phyloP scores from a whole-genome alignment of 2,113 vertebrate species.

The Microcebus ravelobensis region DNA sequence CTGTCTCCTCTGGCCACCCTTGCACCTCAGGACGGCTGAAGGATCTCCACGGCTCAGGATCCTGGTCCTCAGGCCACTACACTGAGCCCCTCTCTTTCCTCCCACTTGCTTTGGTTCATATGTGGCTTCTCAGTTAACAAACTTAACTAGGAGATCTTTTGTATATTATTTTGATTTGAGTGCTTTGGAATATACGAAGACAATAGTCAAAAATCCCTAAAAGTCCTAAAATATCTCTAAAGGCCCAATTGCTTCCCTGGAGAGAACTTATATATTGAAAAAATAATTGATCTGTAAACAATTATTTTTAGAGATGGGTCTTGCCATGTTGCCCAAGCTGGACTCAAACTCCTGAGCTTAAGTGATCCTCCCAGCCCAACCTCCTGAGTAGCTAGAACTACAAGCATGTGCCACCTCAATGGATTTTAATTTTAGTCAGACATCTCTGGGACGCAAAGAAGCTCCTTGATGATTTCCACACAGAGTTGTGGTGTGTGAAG shows the following conservation, averaged over 20 bases:
- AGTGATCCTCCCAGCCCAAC: too few relatives aligned
- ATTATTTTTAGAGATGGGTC: too few relatives aligned
- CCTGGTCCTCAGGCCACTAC: too few relatives aligned
- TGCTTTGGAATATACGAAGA: background rate
- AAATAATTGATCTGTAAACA: background rate
- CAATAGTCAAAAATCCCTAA: background rate
- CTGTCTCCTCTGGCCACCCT: background rate
- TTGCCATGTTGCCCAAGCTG: too few relatives aligned
- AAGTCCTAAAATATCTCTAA: background rate
- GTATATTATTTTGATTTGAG: background rate
- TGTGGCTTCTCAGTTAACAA: background rate
- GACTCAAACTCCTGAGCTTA: too few relatives aligned
- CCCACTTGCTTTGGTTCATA: rapidly evolving
- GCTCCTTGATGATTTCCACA: background rate
- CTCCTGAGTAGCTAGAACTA: too few relatives aligned
- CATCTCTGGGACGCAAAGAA: background rate
- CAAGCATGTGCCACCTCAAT: too few relatives aligned
- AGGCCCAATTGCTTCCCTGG: background rate
- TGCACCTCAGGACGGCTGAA: background rate
- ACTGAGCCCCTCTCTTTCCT: background rate
- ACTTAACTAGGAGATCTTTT: background rate
- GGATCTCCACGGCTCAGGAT: background rate
- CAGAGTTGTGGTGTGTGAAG: background rate
- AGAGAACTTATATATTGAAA: background rate
- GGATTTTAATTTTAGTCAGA: background rate